These are phyloP conservation scores for Temnothorax unifasciatus DNA, from an alignment of 2,888 invertebrate species.

Conservation along the genomic window DNA sequence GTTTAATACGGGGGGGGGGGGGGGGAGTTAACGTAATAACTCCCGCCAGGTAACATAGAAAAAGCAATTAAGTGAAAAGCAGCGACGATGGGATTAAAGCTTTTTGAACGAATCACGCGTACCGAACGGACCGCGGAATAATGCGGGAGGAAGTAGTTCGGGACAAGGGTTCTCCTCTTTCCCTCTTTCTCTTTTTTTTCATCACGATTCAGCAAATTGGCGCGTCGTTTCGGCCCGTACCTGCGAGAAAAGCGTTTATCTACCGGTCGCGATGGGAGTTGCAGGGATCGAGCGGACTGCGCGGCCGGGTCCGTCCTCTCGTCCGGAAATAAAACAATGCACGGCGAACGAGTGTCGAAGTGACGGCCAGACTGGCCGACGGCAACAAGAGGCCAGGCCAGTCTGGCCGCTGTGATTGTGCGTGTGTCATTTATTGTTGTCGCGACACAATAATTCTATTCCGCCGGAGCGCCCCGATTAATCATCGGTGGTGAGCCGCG, in stretches of 20 bases:
- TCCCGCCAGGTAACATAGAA: constrained; percentile 12
- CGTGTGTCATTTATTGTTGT: constrained; percentile 67
- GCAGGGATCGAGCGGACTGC: constrained; percentile 49
- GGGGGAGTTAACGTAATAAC: constrained; percentile 25
- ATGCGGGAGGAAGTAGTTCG: constrained; percentile 39
- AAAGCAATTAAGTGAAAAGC: constrained; percentile 52
- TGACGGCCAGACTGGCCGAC: constrained; percentile 37
- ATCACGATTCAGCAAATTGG: constrained; percentile 59
- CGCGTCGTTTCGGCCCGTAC: constrained; percentile 61
- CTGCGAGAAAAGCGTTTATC: constrained; percentile 63
- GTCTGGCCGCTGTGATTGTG: constrained; percentile 51
- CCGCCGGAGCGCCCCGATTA: constrained; percentile 60
- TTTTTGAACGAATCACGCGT: constrained; percentile 53
- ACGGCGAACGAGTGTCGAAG: constrained; percentile 36
- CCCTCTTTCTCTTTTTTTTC: not conserved
- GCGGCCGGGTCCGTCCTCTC: constrained; percentile 38
- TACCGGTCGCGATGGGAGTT: constrained; percentile 23
- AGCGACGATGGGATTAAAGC: constrained; percentile 47
- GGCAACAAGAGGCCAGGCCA: constrained; percentile 33
- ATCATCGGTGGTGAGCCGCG: constrained; percentile 64
- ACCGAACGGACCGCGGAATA: constrained; percentile 39
- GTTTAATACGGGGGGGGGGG: not conserved
- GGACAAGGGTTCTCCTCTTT: not conserved
- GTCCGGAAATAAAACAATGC: constrained; percentile 61
- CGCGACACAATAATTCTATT: constrained; percentile 68